These are phyloP conservation scores for Zele albiditarsus DNA, from an alignment of 2,888 invertebrate species.

Conservation along the genomic window DNA sequence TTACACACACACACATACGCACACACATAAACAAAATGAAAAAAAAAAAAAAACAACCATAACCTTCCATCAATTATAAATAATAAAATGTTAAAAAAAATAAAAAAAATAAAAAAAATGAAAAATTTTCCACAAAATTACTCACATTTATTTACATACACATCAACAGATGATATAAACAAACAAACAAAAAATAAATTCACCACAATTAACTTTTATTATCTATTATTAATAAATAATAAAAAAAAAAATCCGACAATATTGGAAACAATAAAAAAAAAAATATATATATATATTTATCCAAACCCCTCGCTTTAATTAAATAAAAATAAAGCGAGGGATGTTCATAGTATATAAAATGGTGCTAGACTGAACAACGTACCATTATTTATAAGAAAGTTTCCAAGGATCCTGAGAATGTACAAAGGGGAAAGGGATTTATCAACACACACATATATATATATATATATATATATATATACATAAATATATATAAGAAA, in stretches of 20 bases:
- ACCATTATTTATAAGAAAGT: slow-evolving; percentile 71
- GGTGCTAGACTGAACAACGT: slow-evolving; percentile 57
- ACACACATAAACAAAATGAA: too few relatives aligned
- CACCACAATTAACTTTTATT: neutral
- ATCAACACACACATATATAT: slow-evolving; percentile 25
- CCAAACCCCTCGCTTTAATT: neutral
- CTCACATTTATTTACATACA: neutral
- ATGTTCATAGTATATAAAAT: slow-evolving; percentile 59
- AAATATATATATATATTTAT: neutral
- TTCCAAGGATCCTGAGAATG: slow-evolving; percentile 61
- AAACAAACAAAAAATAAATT: neutral
- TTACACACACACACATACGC: too few relatives aligned
- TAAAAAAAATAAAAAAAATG: neutral
- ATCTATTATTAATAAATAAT: neutral
- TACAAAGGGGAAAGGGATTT: slow-evolving; percentile 49
- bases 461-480: slow-evolving; percentile 18
- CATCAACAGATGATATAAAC: neutral
- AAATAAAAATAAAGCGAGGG: slow-evolving; percentile 55
- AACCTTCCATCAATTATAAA: neutral
- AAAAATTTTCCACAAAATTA: neutral
- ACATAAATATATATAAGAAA: too few relatives aligned
- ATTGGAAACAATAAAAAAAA: neutral
- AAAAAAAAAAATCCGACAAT: neutral
- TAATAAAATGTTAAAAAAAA: neutral
- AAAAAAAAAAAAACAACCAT: too few relatives aligned